Base-by-base conservation (phyloP, 2,113 vertebrate genomes). In the Anas platyrhynchos region DNA sequence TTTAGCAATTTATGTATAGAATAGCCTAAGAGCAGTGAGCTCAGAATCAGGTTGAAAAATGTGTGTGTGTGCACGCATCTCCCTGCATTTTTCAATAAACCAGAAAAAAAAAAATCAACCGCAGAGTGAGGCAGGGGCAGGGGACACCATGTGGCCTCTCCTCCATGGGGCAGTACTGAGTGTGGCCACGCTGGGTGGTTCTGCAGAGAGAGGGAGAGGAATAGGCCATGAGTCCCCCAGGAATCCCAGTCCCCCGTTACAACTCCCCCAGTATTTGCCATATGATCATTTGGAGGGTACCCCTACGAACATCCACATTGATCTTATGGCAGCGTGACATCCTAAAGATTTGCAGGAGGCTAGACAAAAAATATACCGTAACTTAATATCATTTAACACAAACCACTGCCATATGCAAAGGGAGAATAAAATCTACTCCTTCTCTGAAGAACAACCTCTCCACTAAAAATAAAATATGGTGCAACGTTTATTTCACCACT, bases 391-490 rank as follows among this genome's bases (percentile, higher is more conserved):
- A 41, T 16, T 95, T 89, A 94, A 59, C 82, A 85, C 4, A 13
- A 94, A 94, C 75, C 54, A 83, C 92, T 86, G 41, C 66, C 41
- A 52, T 82, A 26, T 65, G 94, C 67, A 94, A 92, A 78, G 38
- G 48, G 65, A 94, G 88, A 54, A 69, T 16, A 93, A 58, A 94
- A 83, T 79, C 86, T 44, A 38, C 59, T 76, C 81, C 65, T 92
- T 78, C 94, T 92, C 94, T 84, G 72, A 95, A 96, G 87, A 96
- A 44, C 41, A 46, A 27, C 44, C 66, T 93, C 95, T 89, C 89
- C 93, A 81, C 97, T 93, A 96, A 96, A 96, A 96, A 95, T 96
- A 96, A 97, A 96, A 97, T 86, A 96, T 89, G 92, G 96, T 7
- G 25, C 88, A 84, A 91, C n/a, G 2, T 97, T 98, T 97, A 96